Base-by-base conservation (phyloP, 2,797 vertebrate species). In the Pseudomugil gertrudae region DNA sequence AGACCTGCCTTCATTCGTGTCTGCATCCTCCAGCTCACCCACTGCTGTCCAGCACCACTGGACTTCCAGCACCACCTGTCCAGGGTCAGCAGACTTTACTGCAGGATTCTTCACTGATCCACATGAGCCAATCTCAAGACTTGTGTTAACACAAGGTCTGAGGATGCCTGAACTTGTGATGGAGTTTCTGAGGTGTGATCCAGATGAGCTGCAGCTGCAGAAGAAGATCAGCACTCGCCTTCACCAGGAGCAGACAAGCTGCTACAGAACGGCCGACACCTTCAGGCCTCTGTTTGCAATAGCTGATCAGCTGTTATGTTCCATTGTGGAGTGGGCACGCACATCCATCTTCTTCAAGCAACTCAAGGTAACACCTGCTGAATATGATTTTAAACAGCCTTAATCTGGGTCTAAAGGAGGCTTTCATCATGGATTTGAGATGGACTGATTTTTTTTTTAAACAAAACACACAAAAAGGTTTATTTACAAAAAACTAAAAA, bases 291-390 rank as follows among this genome's bases (percentile, higher is more conserved):
- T 97, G 90, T 98, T 94, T 72, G 92, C 93, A 84, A 93, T 98
- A 94, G 95, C 95, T 0, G 96, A 98, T 85, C 96, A 97, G 93
- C 97, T 93, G 3, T 93, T 98, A 65, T 95, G 97, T 86, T 95
- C 93, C 87, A 95, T 96, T 0, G 96, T 98, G 78, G 95, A 97
- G 79, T 98, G 97, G 97, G 96, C 96, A 0, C 92, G 96, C 52
- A 93, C 93, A 50, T 95, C 96, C 83, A 87, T 95, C 84, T 96
- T 96, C 90, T 98, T 98, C 91, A 96, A 95, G 80, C 96, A 97
- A 58, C 92, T 98, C 24, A 94, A 96, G 95, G 97, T 97, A 87
- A 88, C 30, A 11, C 24, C 30, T 3, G 5, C 0, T 29, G 29
- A 23, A 15, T 53, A 6, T 11, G 27, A 0, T 48, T 32, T 51